phyloP scores from a whole-genome alignment of 2,113 vertebrate species.

The Craseonycteris thonglongyai region DNA sequence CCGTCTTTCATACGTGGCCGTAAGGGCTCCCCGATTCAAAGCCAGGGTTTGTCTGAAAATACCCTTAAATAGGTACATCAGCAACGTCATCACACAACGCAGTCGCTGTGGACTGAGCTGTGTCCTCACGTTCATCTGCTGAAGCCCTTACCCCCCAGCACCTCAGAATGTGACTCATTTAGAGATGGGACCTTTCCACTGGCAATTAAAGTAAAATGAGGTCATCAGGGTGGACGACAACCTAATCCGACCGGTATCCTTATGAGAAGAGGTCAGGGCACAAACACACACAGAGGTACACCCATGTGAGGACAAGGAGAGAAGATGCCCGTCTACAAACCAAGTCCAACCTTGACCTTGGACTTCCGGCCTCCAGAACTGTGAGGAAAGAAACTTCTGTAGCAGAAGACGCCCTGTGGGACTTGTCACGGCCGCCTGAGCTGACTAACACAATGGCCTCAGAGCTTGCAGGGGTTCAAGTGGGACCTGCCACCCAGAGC shows the following conservation, averaged over 20 bases:
- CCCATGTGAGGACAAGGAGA: too few species aligned
- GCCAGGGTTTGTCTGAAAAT: not conserved
- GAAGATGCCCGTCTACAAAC: accelerated
- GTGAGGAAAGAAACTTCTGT: too few species aligned
- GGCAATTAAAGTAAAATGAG: not conserved
- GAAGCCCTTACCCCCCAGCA: not conserved
- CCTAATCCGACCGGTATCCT: not conserved
- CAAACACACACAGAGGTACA: not conserved
- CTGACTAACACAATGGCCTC: not conserved
- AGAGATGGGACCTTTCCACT: not conserved
- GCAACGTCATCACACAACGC: too few species aligned
- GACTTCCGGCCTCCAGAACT: not conserved
- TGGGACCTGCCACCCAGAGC: not conserved
- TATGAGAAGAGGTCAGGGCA: not conserved
- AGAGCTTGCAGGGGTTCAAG: not conserved
- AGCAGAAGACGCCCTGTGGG: not conserved
- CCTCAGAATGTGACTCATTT: not conserved
- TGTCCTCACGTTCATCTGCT: not conserved
- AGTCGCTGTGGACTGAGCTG: not conserved
- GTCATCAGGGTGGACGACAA: not conserved
- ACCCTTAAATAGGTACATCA: not conserved
- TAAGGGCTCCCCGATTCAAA: not conserved
- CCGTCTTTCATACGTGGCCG: not conserved
- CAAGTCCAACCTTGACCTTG: not conserved
- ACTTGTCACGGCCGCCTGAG: not conserved